Conservation (phyloP, 2,113 vertebrate species). For the Phyllopteryx taeniolatus region DNA sequence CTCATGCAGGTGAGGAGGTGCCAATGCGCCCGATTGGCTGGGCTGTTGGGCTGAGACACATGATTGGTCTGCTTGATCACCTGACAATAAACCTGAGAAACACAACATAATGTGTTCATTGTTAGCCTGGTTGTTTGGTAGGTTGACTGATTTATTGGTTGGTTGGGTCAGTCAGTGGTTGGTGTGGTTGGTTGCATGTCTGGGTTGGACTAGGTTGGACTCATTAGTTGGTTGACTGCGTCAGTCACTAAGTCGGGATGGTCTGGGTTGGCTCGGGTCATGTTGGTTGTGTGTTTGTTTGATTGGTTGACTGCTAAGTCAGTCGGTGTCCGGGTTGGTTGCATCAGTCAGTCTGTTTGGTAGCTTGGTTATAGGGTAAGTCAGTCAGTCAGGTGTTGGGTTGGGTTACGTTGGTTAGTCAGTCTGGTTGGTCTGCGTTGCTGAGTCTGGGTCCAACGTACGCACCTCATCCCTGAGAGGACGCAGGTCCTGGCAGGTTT, state of each 20-base stretch:
- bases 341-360: neutral
- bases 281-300: neutral
- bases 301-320: neutral
- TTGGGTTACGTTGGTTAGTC: neutral
- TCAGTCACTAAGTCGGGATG: too few species aligned
- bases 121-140: neutral
- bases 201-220: neutral
- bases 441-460: neutral
- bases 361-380: neutral
- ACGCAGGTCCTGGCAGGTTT: conserved; percentile 89
- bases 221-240: too few species aligned
- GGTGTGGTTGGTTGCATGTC: neutral
- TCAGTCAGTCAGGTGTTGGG: neutral
- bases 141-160: too few species aligned
- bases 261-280: too few species aligned
- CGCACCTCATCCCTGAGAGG: conserved; percentile 83
- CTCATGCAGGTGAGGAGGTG: conserved; percentile 90
- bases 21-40: conserved; percentile 86
- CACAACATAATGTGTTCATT: neutral
- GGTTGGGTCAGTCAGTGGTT: neutral
- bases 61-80: conserved; percentile 93
- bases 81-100: conserved; percentile 82
- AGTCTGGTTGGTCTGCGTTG: neutral
- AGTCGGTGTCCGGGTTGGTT: neutral
- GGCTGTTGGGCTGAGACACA: conserved; percentile 85